Evolutionary conservation across 2,113 vertebrate species (phyloP), one percentile per base, ranked within the genome.

Genomic region (Thymallus thymallus): DNA sequence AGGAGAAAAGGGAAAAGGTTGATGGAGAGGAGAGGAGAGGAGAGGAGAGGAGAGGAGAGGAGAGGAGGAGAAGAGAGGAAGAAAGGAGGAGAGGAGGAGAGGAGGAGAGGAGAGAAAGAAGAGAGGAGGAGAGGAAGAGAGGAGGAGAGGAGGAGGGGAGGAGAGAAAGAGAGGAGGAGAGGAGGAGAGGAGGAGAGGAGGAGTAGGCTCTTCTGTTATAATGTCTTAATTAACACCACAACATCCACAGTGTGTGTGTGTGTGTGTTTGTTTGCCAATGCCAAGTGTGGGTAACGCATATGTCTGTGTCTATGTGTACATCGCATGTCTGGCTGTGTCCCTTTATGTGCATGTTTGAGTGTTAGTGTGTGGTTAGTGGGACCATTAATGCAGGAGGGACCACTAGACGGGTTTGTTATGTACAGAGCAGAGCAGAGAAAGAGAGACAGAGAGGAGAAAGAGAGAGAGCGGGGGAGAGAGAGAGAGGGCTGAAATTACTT

Each of bases 271-370:
- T 69, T n/a, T 48, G 41, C 24, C 5, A 13, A 22, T 18, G 18
- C 35, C 7, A 6, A 35, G 68, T 26, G 32, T 20, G 66, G 35
- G 55, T 35, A 35, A 35, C 7, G 7, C 1, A 7, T 35, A 6
- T 35, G 35, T 35, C 72, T 6, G 30, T 16, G 56, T 14, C 7
- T 16, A 16, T 68, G 41, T 45, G 41, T 46, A 72, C 72, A 26
- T 45, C 35, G 35, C 7, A 35, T 35, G 35, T 35, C 35, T 35
- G 35, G 35, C 35, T 35, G 7, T 35, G 76, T 64, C 70, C 79
- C 67, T 69, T 24, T 51, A 48, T 46, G 51, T 16, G 78, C 13
- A 1, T 20, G 45, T 32, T 51, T 68, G 73, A 72, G 64, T 14
- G 18, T 70, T 6, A 14, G 1, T 69, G 67, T 69, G 20, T 68